Conservation (phyloP, 2,888 invertebrate species). For the Protophormia terraenovae region DNA sequence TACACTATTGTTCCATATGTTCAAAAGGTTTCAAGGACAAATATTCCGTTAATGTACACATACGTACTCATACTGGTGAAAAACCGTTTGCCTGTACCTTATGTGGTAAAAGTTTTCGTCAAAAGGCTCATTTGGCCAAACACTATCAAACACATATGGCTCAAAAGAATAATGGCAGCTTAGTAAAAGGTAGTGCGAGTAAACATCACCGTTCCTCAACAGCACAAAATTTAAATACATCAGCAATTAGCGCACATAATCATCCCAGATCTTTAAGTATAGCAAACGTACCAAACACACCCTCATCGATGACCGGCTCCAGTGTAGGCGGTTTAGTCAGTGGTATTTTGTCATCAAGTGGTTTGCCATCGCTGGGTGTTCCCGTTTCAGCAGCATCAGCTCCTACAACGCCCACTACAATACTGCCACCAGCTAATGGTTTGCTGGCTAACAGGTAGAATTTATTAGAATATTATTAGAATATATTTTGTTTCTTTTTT, state of each 20-base stretch:
- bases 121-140: conserved; percentile 95
- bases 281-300: conserved; percentile 68
- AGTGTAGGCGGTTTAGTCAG: conserved; percentile 60
- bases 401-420: conserved; percentile 71
- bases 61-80: conserved; percentile 98
- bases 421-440: conserved; percentile 79
- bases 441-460: conserved; percentile 80
- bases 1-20: conserved; percentile 96
- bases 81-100: conserved; percentile 97
- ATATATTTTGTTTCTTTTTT: no score
- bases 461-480: no score
- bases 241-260: conserved; percentile 70
- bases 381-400: conserved; percentile 72
- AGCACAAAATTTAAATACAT: conserved; percentile 81
- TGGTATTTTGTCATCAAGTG: conserved; percentile 55
- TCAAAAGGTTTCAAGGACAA: conserved; percentile 97
- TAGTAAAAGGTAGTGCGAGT: conserved; percentile 81
- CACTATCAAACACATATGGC: conserved; percentile 96
- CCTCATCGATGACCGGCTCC: conserved; percentile 65
- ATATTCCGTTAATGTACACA: conserved; percentile 98
- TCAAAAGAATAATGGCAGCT: conserved; percentile 87
- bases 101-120: conserved; percentile 95
- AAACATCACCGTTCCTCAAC: conserved; percentile 75
- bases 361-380: conserved; percentile 44
- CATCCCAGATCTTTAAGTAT: conserved; percentile 75